These are phyloP conservation scores for Mesopsocus fuscifrons DNA, from an alignment of 2,888 invertebrate genomes.

Conservation along the genomic window DNA sequence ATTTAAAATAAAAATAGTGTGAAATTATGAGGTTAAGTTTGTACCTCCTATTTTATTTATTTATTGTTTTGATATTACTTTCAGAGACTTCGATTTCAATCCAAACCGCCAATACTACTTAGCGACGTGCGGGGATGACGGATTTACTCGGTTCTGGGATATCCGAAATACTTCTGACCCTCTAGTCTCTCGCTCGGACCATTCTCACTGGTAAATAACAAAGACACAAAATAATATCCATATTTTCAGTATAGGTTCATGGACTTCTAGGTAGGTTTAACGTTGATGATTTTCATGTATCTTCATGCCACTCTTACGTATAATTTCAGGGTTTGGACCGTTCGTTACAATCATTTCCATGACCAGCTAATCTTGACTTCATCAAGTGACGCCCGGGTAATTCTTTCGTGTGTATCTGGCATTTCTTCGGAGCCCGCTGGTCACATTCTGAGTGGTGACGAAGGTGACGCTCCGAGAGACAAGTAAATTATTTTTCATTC, in stretches of 20 bases:
- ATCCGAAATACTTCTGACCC: conserved; percentile 62
- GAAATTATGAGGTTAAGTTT: no score
- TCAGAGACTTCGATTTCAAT: conserved; percentile 83
- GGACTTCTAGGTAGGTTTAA: not conserved
- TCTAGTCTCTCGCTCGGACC: conserved; percentile 60
- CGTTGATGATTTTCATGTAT: conserved; percentile 12
- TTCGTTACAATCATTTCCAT: conserved; percentile 89
- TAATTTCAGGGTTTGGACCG: conserved; percentile 75
- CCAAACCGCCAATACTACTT: conserved; percentile 93
- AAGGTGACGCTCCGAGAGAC: conserved; percentile 31
- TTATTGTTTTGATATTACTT: no score
- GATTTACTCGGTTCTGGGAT: conserved; percentile 91
- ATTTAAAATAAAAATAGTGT: no score
- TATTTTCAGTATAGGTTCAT: not conserved
- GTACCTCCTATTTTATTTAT: no score
- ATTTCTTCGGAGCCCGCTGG: conserved; percentile 66
- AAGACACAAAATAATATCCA: not conserved
- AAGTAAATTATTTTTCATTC: no score
- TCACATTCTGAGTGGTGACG: conserved; percentile 29
- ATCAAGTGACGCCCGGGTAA: conserved; percentile 84
- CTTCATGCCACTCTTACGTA: no score
- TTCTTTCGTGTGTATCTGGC: conserved; percentile 70
- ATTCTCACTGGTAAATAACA: conserved; percentile 56
- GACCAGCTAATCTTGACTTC: conserved; percentile 88
- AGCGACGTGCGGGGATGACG: conserved; percentile 91